Base-by-base conservation (phyloP, 2,888 invertebrate species). In the Apamea crenata region DNA sequence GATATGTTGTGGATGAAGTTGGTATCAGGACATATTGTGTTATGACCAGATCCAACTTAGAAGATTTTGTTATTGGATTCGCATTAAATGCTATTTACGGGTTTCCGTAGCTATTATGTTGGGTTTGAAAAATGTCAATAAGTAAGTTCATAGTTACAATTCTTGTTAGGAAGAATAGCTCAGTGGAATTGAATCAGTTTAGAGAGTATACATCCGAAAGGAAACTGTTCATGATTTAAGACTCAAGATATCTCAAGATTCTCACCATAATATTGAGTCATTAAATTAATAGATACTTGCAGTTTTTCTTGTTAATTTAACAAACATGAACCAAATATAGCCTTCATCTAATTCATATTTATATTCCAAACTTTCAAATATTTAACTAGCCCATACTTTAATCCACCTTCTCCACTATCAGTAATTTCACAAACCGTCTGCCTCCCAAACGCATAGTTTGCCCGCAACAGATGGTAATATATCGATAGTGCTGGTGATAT, bases 401-500 rank as follows among this genome's bases (percentile, higher is more conserved):
- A 47, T 12, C 8, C 1, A 47, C 40, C 4, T 82, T 18, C 6
- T n/a, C 44, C 6, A 21, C 18, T 76, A 32, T 73, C 80, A 59
- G 86, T 69, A 16, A 59, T 40, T 88, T 78, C 8, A 2, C 32
- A 16, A 87, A 88, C 67, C 2, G 25, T 36, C 87, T 50, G n/a
- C 25, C n/a, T 6, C 12, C 25, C 5, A 10, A 21, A 44, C 77
- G 65, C 83, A 44, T 53, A 77, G 82, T 85, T 82, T 77, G 14
- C 36, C 91, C 53, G 91, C 84, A 87, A 89, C 93, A 92, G 92
- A 93, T 94, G 91, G 90, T 91, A 92, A 93, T 93, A 93, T 90
- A 91, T 93, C 92, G 95, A 96, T 95, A 94, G 91, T 92, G 90
- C 91, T 92, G 92, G 90, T 90, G 92, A 93, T 94, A 95, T 96